Conservation (phyloP, 2,888 invertebrate species). For the Chydorus sphaericus region DNA sequence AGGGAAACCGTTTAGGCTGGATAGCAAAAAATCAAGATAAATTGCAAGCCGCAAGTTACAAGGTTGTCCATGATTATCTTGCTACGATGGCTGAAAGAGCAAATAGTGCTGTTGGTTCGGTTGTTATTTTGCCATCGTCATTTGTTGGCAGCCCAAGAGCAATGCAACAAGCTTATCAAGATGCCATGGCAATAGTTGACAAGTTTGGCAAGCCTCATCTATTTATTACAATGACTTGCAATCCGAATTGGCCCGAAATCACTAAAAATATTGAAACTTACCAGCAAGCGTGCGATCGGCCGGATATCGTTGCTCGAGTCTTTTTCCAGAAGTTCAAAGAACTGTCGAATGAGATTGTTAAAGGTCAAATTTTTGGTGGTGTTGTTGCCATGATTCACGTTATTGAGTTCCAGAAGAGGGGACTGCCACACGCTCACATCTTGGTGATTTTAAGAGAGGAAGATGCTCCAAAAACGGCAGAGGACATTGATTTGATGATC, state of each 20-base stretch:
- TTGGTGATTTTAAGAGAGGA: conserved; percentile 15
- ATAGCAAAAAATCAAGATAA: background rate
- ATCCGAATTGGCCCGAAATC: conserved; percentile 30
- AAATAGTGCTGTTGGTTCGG: conserved; percentile 20
- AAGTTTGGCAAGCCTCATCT: conserved; percentile 30
- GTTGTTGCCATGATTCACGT: conserved; percentile 17
- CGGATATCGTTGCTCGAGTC: conserved; percentile 27
- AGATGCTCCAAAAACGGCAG: conserved; percentile 12
- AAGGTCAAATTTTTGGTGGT: conserved; percentile 21
- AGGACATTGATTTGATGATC: conserved; percentile 25
- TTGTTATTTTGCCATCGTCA: conserved; percentile 26
- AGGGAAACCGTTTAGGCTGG: background rate
- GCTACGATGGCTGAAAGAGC: background rate
- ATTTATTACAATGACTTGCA: conserved; percentile 33
- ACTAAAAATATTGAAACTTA: conserved; percentile 22
- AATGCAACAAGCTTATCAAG: conserved; percentile 28
- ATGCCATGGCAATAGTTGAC: conserved; percentile 30
- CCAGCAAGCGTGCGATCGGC: conserved; percentile 24
- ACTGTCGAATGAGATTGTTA: conserved; percentile 20
- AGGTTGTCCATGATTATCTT: background rate
- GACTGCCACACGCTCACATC: conserved; percentile 19
- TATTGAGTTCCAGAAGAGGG: conserved; percentile 14
- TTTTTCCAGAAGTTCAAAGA: conserved; percentile 23
- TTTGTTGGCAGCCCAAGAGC: conserved; percentile 26
- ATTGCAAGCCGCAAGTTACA: background rate